phyloP scores from a whole-genome alignment of 30 jellyfish, hydroid and myxozoan genomes.

The Nemopilema nomurai region DNA sequence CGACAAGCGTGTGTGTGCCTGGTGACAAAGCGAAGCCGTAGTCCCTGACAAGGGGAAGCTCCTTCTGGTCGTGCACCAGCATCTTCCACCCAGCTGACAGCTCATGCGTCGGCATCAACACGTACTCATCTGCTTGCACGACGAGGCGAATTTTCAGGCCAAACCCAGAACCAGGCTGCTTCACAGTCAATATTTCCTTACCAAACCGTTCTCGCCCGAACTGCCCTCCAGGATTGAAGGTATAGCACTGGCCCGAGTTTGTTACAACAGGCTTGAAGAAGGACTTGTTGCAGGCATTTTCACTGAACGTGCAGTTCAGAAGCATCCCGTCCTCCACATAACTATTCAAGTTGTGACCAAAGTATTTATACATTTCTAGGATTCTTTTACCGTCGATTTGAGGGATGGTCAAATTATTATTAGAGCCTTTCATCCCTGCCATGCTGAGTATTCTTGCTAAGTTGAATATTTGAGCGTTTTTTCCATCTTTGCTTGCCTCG shows the following conservation, averaged over 20 bases:
- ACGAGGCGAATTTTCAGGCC: slow-evolving; percentile 51
- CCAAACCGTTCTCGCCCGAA: slow-evolving; percentile 1
- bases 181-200: slow-evolving; percentile 19
- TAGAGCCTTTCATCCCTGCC: slow-evolving; percentile 13
- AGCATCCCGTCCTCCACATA: slow-evolving; percentile 67
- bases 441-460: slow-evolving; percentile 44
- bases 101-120: slow-evolving; percentile 52
- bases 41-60: slow-evolving; percentile 56
- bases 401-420: slow-evolving; percentile 17
- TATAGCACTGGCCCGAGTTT: slow-evolving; percentile 56
- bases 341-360: slow-evolving; percentile 60
- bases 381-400: slow-evolving; percentile 14
- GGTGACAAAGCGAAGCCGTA: slow-evolving; percentile 75
- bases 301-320: slow-evolving; percentile 55
- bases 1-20: slow-evolving; percentile 68
- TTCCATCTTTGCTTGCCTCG: slow-evolving; percentile 23
- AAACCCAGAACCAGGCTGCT: slow-evolving; percentile 67
- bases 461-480: slow-evolving; percentile 4
- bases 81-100: slow-evolving; percentile 65
- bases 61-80: slow-evolving; percentile 66
- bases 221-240: slow-evolving; percentile 63
- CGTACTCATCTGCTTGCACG: slow-evolving; percentile 56
- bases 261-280: slow-evolving; percentile 59
- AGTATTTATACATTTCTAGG: slow-evolving; percentile 38
- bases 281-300: slow-evolving; percentile 31